Evolutionary conservation across 2,113 vertebrate species (phyloP).

Genomic region (Lampris incognitus): DNA sequence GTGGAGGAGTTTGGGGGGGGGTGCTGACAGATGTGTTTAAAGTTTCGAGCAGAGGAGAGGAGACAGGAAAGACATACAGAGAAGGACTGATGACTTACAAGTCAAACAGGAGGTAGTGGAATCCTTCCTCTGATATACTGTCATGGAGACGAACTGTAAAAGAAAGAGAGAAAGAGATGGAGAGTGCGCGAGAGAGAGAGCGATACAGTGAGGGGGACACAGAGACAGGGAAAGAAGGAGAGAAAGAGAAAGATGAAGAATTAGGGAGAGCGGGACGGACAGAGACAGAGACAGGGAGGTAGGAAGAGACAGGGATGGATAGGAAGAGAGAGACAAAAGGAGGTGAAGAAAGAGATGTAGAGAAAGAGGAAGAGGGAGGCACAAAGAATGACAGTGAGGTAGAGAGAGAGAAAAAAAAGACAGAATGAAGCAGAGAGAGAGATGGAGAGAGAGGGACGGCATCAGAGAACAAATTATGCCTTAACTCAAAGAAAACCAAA

Average conservation of each 20-base stretch:
- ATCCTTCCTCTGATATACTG: slow-evolving; percentile 80
- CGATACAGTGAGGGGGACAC: not conserved
- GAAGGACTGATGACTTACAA: slow-evolving; percentile 59
- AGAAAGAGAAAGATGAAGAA: slow-evolving; percentile 65
- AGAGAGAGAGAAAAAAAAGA: not conserved
- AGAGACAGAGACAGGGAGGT: not conserved
- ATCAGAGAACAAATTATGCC: not conserved
- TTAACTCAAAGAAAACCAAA: no score
- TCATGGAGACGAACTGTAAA: slow-evolving; percentile 75
- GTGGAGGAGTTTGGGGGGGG: slow-evolving; percentile 5
- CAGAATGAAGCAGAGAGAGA: not conserved
- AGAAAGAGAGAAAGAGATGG: slow-evolving; percentile 10
- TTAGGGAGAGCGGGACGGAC: not conserved
- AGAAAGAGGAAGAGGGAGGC: slow-evolving; percentile 64
- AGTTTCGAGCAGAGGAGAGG: not conserved
- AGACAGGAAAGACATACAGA: not conserved
- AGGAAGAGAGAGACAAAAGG: not conserved
- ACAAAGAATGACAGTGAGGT: not conserved
- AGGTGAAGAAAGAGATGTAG: not conserved
- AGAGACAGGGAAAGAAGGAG: not conserved
- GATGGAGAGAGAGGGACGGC: not conserved
- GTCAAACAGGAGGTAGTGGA: slow-evolving; percentile 79
- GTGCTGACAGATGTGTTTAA: no score
- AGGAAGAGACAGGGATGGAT: not conserved
- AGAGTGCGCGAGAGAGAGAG: not conserved